Evolutionary conservation across 1,140 invertebrate genomes (phyloP).

Genomic region (Nymphalis io): DNA sequence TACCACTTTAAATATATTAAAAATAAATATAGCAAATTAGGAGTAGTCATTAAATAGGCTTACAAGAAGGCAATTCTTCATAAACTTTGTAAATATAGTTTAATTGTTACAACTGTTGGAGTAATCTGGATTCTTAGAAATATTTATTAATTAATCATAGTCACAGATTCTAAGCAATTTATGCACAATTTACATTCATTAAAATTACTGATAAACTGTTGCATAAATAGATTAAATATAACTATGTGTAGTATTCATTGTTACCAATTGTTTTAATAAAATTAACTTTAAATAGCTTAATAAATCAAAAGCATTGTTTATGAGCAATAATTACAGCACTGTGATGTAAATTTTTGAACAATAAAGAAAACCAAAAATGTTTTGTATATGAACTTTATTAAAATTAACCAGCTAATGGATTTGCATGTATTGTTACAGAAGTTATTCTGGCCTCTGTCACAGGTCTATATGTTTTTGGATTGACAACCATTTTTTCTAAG

Average conservation of each 20-base stretch:
- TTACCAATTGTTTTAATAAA: slow-evolving; percentile 27
- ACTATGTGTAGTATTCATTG: slow-evolving; percentile 24
- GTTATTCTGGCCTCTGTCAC: slow-evolving; percentile 92
- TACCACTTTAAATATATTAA: slow-evolving; percentile 18
- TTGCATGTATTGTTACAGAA: slow-evolving; percentile 96
- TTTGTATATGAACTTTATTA: slow-evolving; percentile 40
- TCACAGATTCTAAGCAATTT: slow-evolving; percentile 14
- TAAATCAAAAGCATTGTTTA: slow-evolving; percentile 29
- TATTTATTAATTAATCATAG: slow-evolving; percentile 19
- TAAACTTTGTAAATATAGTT: slow-evolving; percentile 7
- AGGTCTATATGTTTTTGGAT: slow-evolving; percentile 95
- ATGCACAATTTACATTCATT: slow-evolving; percentile 24
- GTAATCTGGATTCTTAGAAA: slow-evolving; percentile 7
- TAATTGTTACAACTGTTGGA: slow-evolving; percentile 2
- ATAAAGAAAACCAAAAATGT: slow-evolving; percentile 40
- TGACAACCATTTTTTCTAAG: slow-evolving; percentile 96
- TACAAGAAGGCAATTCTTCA: neutral
- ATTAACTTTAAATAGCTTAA: slow-evolving; percentile 11
- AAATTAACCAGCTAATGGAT: slow-evolving; percentile 90
- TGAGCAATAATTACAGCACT: slow-evolving; percentile 40
- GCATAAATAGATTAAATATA: slow-evolving; percentile 15
- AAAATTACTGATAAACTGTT: slow-evolving; percentile 8
- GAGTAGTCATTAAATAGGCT: neutral
- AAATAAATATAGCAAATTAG: slow-evolving; percentile 8
- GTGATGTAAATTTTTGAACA: slow-evolving; percentile 35